These are phyloP conservation scores for Mastigias papua DNA, from an alignment of 30 jellyfish, hydroid and myxozoan genomes.

Conservation along the genomic window DNA sequence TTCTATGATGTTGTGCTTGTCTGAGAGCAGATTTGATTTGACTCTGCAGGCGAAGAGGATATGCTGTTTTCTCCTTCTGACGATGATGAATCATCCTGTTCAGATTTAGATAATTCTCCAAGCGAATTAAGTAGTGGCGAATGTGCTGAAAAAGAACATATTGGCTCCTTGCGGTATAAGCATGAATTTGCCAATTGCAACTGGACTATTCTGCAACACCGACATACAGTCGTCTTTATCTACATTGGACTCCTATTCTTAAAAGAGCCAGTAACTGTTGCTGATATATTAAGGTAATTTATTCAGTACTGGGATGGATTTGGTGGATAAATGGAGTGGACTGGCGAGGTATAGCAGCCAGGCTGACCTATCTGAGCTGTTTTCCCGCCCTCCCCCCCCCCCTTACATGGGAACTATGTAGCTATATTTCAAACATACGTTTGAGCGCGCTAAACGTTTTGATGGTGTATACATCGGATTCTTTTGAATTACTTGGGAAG, in stretches of 20 bases:
- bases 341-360: too few relatives aligned
- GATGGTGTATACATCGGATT: too few relatives aligned
- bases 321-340: too few relatives aligned
- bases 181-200: not conserved
- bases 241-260: conserved; percentile 43
- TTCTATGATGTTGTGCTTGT: not conserved
- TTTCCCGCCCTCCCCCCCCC: too few relatives aligned
- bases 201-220: conserved; percentile 43
- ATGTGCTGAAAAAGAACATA: conserved; percentile 24
- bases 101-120: not conserved
- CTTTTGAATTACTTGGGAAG: too few relatives aligned
- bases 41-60: not conserved
- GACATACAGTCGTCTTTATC: conserved; percentile 34
- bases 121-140: conserved; percentile 2
- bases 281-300: conserved; percentile 60
- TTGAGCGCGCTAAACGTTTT: too few relatives aligned
- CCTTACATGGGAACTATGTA: too few relatives aligned
- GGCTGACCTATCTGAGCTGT: too few relatives aligned
- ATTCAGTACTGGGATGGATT: too few relatives aligned
- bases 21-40: not conserved
- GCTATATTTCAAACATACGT: too few relatives aligned
- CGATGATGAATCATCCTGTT: too few relatives aligned
- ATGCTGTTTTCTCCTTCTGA: too few relatives aligned
- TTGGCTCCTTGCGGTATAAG: conserved; percentile 49
- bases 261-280: conserved; percentile 62